phyloP scores from a whole-genome alignment of 2,888 invertebrate genomes.

The Drosophila prostipennis region DNA sequence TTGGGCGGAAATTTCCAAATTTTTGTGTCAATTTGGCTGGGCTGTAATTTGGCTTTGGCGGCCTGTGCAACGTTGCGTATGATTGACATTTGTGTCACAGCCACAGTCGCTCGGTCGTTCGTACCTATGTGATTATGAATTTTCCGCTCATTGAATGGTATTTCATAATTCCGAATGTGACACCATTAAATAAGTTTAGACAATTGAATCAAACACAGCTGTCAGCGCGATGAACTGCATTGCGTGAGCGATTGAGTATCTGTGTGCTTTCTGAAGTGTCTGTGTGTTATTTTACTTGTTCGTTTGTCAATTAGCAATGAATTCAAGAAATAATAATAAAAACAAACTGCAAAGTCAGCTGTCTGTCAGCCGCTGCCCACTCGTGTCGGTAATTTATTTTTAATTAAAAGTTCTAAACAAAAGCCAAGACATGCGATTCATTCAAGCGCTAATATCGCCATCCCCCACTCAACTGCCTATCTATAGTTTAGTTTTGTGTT shows the following conservation, averaged over 20 bases:
- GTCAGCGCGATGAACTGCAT: conserved; percentile 34
- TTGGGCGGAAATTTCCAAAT: conserved; percentile 37
- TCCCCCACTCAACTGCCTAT: conserved; percentile 18
- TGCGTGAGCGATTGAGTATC: conserved; percentile 23
- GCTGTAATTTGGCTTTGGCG: conserved; percentile 23
- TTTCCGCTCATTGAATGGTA: conserved; percentile 56
- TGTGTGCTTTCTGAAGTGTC: conserved; percentile 17
- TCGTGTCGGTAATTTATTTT: conserved; percentile 65
- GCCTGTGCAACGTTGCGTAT: conserved; percentile 76
- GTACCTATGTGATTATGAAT: conserved; percentile 30
- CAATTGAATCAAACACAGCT: conserved; percentile 47
- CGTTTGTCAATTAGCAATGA: conserved; percentile 62
- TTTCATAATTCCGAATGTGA: conserved; percentile 69
- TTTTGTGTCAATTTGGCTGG: conserved; percentile 27
- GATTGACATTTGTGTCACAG: conserved; percentile 72
- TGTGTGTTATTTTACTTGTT: conserved; percentile 19
- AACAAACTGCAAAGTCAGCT: conserved; percentile 39
- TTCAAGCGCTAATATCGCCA: conserved; percentile 64
- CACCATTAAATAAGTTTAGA: conserved; percentile 60
- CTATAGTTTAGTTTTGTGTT: conserved; percentile 26
- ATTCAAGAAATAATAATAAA: conserved; percentile 2
- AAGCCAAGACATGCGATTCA: conserved; percentile 77
- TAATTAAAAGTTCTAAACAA: conserved; percentile 77
- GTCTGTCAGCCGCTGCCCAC: conserved; percentile 39
- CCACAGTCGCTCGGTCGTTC: background rate